These are phyloP conservation scores for Drosophila greeni DNA, from an alignment of 2,888 invertebrate species.

Conservation along the genomic window DNA sequence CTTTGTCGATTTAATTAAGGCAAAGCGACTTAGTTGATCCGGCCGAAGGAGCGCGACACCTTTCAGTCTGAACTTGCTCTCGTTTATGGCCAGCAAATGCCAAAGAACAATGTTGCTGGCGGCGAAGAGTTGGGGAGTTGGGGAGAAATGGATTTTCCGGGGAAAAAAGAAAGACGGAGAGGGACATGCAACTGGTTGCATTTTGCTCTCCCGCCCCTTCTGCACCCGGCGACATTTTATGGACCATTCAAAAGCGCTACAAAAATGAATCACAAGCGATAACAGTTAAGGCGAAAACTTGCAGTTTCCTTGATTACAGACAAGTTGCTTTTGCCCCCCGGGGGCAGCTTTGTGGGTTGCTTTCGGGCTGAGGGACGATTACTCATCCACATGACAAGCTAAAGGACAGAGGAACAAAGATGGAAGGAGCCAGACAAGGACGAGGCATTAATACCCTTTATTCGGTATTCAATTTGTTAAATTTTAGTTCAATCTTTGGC, in stretches of 20 bases:
- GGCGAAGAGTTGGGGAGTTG: not conserved
- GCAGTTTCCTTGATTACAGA: constrained; percentile 55
- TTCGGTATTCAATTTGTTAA: not conserved
- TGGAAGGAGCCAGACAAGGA: not conserved
- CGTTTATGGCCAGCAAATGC: constrained; percentile 24
- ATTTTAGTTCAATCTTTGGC: too few relatives aligned
- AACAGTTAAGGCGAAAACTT: constrained; percentile 45
- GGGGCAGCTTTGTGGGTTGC: constrained; percentile 12
- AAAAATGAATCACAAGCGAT: constrained; percentile 59
- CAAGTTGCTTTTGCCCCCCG: constrained; percentile 19
- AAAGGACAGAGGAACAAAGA: not conserved
- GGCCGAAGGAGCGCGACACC: constrained; percentile 35
- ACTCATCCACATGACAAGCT: constrained; percentile 47
- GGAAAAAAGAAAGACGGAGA: not conserved
- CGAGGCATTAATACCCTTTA: not conserved
- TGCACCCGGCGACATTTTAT: constrained; percentile 54
- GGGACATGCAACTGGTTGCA: constrained; percentile 63
- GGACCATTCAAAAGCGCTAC: constrained; percentile 42
- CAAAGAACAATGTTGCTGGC: constrained; percentile 44
- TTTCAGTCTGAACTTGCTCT: constrained; percentile 32
- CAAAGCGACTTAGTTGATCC: constrained; percentile 25
- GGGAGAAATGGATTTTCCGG: constrained; percentile 11
- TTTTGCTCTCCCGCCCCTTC: constrained; percentile 33
- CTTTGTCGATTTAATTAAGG: constrained; percentile 65
- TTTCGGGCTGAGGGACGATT: constrained; percentile 31